These are phyloP conservation scores for Lepisosteus osseus DNA, from an alignment of 2,113 vertebrate species.

Conservation along the genomic window DNA sequence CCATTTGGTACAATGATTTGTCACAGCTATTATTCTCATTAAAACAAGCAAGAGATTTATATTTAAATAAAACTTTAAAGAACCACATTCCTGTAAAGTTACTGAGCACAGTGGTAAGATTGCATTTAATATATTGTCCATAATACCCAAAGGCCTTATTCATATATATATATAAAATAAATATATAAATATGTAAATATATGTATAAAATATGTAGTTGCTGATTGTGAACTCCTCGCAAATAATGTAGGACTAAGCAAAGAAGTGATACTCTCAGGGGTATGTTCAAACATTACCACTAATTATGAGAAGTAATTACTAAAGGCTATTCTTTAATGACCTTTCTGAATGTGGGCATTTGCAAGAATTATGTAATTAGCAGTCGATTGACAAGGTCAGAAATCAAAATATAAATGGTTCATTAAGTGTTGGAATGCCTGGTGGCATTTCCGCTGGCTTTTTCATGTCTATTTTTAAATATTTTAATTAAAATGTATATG, in stretches of 20 bases:
- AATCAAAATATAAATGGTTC: constrained; percentile 17
- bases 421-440: neutral
- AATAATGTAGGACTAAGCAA: constrained; percentile 29
- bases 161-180: constrained; percentile 3
- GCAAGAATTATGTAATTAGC: constrained; percentile 12
- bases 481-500: no score
- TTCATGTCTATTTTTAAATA: no score
- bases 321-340: constrained; percentile 18
- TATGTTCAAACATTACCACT: constrained; percentile 15
- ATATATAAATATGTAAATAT: no score
- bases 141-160: constrained; percentile 18
- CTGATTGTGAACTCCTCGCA: constrained; percentile 22
- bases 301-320: constrained; percentile 26
- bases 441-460: neutral
- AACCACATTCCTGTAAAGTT: neutral
- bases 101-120: constrained; percentile 7
- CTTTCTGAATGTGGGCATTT: neutral
- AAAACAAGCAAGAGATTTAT: neutral
- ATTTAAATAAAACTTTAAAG: constrained; percentile 2
- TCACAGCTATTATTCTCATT: neutral
- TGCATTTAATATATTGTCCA: constrained; percentile 13
- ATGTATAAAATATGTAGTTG: constrained; percentile 20
- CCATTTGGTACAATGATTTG: neutral
- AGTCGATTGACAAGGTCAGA: constrained; percentile 1
- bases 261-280: constrained; percentile 15